Conservation (phyloP, 1,140 invertebrate genomes). For the Antheraea mylitta region DNA sequence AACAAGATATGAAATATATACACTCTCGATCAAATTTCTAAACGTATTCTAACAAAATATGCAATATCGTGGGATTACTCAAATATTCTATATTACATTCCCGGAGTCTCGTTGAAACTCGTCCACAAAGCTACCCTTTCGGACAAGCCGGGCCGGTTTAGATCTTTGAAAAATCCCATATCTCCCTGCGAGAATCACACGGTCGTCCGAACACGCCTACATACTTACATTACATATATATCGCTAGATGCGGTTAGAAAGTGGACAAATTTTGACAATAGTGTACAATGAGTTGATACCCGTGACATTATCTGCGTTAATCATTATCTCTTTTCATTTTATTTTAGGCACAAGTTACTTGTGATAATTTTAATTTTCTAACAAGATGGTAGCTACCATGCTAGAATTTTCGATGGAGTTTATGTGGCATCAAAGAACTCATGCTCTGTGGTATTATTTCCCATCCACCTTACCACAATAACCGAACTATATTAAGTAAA, state of each 20-base stretch:
- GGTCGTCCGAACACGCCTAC: slow-evolving; percentile 62
- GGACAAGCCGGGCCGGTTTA: slow-evolving; percentile 59
- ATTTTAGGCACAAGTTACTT: no score
- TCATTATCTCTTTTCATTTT: no score
- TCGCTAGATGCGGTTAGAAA: slow-evolving; percentile 29
- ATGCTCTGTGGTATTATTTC: no score
- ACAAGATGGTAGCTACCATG: no score
- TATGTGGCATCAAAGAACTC: no score
- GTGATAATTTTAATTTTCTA: no score
- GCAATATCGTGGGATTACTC: slow-evolving; percentile 9
- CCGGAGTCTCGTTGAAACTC: slow-evolving; percentile 9
- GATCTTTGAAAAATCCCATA: slow-evolving; percentile 68
- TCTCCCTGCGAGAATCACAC: slow-evolving; percentile 71
- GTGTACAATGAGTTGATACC: background rate
- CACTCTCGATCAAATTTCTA: background rate
- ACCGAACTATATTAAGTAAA: no score
- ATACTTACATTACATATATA: slow-evolving; percentile 27
- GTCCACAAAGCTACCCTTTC: slow-evolving; percentile 33
- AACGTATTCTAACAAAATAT: slow-evolving; percentile 7
- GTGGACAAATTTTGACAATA: background rate
- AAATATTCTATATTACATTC: slow-evolving; percentile 4
- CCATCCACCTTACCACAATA: no score
- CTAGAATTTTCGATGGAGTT: no score
- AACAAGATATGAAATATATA: no score
- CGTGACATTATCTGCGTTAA: no score